Percentiles rank a stretch among this genome's conserved stretches.
Evolutionary conservation across 2,797 vertebrate species (phyloP).

Genomic region (Mergus octosetaceus): DNA sequence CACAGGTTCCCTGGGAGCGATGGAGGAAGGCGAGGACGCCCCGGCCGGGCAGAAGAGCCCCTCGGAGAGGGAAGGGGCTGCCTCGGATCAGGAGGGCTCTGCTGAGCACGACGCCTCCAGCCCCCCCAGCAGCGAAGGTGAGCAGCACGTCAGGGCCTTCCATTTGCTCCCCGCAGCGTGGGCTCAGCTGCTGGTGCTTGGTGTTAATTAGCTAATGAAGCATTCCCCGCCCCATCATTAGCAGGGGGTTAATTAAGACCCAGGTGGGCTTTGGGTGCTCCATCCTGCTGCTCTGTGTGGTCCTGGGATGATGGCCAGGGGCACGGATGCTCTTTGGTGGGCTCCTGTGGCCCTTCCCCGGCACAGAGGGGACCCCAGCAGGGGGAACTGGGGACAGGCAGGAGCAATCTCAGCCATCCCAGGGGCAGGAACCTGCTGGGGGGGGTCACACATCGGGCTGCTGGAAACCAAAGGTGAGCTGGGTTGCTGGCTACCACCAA

Average conservation of each 20-base stretch:
- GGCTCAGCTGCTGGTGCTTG: neutral
- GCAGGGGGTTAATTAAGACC: neutral
- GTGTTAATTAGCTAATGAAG: neutral
- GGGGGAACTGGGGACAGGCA: neutral
- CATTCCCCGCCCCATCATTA: neutral
- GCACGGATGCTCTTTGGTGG: neutral
- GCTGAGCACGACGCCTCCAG: constrained; percentile 79
- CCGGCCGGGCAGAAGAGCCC: constrained; percentile 75
- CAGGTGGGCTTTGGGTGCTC: neutral
- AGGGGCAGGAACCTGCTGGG: accelerated
- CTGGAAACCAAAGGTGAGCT: neutral
- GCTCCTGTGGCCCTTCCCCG: neutral
- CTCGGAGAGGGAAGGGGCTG: constrained; percentile 81
- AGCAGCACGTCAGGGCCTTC: neutral
- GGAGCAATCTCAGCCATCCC: neutral
- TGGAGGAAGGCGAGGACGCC: constrained; percentile 84
- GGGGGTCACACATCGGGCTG: too few relatives aligned
- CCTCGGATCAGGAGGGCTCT: constrained; percentile 82
- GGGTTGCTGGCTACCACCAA: neutral
- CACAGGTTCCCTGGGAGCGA: constrained; percentile 88
- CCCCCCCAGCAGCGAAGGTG: constrained; percentile 70
- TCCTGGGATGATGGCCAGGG: accelerated
- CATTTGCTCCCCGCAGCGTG: too few relatives aligned
- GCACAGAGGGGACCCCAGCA: accelerated
- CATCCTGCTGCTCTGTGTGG: accelerated